phyloP scores from a whole-genome alignment of 1,140 invertebrate species.

The Zaprionus africanus region DNA sequence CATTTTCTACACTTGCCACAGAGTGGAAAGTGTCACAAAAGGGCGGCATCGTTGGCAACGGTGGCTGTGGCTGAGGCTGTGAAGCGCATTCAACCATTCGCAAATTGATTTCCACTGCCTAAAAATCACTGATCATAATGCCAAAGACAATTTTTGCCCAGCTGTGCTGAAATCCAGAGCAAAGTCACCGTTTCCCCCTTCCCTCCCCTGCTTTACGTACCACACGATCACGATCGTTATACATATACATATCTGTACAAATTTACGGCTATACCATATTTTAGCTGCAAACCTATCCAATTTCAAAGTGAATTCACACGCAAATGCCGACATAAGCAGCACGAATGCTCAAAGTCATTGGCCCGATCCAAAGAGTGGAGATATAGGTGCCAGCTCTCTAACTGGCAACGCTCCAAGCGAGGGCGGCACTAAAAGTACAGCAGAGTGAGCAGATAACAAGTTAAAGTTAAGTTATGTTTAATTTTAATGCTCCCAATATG shows the following conservation, averaged over 20 bases:
- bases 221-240: constrained; percentile 4
- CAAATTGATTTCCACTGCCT: constrained; percentile 72
- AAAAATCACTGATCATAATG: constrained; percentile 49
- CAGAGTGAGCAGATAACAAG: not conserved
- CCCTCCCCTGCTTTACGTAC: too few species aligned
- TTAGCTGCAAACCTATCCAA: constrained; percentile 52
- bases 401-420: constrained; percentile 17
- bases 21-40: constrained; percentile 33
- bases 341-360: constrained; percentile 33
- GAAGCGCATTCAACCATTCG: constrained; percentile 60
- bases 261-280: not conserved
- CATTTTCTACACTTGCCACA: constrained; percentile 70
- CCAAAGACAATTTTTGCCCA: constrained; percentile 10
- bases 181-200: not conserved
- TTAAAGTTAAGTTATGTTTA: not conserved
- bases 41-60: constrained; percentile 3
- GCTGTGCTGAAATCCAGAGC: constrained; percentile 43
- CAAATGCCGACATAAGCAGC: constrained; percentile 59
- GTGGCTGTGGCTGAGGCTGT: not conserved
- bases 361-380: constrained; percentile 21
- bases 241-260: not conserved
- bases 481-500: too few species aligned
- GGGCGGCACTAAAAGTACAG: constrained; percentile 1
- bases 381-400: not conserved
- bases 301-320: constrained; percentile 78